A percentile compares a stretch with the other conserved stretches of the same genome.
phyloP scores from a whole-genome alignment of 2,888 invertebrate species.

The Agrenia bidenticulata region DNA sequence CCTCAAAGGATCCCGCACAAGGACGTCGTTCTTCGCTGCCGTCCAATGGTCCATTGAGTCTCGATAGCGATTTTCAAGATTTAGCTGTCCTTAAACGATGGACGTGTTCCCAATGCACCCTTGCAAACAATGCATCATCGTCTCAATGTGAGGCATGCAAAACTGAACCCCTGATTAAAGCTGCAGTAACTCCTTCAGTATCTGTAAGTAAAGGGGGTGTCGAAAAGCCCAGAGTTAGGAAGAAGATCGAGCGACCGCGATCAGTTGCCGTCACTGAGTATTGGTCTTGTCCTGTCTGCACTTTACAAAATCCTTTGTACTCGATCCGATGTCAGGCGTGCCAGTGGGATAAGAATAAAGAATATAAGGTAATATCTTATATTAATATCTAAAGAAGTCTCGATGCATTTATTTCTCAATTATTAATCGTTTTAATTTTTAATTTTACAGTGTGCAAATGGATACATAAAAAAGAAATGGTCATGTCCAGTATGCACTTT shows the following conservation, averaged over 20 bases:
- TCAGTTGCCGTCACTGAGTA: conserved; percentile 49
- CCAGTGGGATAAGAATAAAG: conserved; percentile 51
- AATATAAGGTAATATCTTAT: conserved; percentile 47
- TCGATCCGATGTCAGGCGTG: conserved; percentile 51
- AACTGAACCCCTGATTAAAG: conserved; percentile 71
- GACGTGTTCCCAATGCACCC: conserved; percentile 85
- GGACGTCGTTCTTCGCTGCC: conserved; percentile 49
- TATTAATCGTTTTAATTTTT: not conserved
- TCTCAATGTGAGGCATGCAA: conserved; percentile 83
- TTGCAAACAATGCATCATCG: conserved; percentile 72
- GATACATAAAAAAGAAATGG: conserved; percentile 53
- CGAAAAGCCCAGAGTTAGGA: conserved; percentile 29
- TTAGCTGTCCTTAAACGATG: conserved; percentile 59
- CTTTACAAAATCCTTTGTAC: conserved; percentile 50
- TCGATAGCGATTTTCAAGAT: conserved; percentile 37
- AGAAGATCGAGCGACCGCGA: conserved; percentile 47
- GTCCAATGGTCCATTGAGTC: conserved; percentile 36
- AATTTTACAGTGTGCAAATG: conserved; percentile 34
- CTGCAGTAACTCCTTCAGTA: not conserved
- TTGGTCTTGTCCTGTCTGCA: conserved; percentile 52
- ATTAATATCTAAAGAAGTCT: conserved; percentile 13
- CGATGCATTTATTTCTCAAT: not conserved
- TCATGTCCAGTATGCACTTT: conserved; percentile 56
- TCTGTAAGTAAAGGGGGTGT: not conserved
- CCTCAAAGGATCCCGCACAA: conserved; percentile 6